A percentile compares a stretch with the other conserved stretches of the same genome.
Conservation (phyloP, 2,113 vertebrate species). For the Mobula birostris region DNA sequence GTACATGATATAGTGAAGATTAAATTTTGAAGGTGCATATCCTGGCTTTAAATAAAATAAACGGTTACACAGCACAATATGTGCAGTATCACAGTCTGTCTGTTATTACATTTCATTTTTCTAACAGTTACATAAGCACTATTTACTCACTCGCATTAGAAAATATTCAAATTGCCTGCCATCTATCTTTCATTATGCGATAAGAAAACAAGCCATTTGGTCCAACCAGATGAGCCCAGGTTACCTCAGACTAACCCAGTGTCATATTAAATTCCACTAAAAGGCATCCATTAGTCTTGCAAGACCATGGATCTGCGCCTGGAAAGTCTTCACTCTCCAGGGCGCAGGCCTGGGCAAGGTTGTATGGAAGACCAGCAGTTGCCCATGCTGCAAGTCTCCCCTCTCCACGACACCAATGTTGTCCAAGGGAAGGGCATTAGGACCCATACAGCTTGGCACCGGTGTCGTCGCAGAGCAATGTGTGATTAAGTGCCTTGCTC, state of each 20-base stretch:
- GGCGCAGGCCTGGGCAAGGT: too few species aligned
- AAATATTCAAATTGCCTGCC: background rate
- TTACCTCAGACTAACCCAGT: background rate
- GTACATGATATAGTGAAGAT: background rate
- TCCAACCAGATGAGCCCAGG: background rate
- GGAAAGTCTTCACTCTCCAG: too few species aligned
- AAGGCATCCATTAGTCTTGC: background rate
- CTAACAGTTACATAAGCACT: background rate
- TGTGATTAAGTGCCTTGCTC: too few species aligned
- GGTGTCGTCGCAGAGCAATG: too few species aligned
- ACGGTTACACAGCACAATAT: background rate
- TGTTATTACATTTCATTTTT: background rate
- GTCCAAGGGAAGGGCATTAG: too few species aligned
- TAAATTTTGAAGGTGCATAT: background rate
- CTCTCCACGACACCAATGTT: too few species aligned
- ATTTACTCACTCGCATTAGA: background rate
- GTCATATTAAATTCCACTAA: background rate
- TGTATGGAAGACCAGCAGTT: too few species aligned
- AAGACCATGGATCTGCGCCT: too few species aligned
- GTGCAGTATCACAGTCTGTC: background rate
- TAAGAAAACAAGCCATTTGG: background rate
- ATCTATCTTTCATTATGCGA: background rate
- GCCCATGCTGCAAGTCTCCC: too few species aligned
- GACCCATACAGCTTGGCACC: too few species aligned
- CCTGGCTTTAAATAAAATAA: conserved; percentile 23